A percentile compares a stretch with the other conserved stretches of the same genome.
These are phyloP conservation scores for Syrista parreyssii DNA, from an alignment of 2,888 invertebrate species.

Conservation along the genomic window DNA sequence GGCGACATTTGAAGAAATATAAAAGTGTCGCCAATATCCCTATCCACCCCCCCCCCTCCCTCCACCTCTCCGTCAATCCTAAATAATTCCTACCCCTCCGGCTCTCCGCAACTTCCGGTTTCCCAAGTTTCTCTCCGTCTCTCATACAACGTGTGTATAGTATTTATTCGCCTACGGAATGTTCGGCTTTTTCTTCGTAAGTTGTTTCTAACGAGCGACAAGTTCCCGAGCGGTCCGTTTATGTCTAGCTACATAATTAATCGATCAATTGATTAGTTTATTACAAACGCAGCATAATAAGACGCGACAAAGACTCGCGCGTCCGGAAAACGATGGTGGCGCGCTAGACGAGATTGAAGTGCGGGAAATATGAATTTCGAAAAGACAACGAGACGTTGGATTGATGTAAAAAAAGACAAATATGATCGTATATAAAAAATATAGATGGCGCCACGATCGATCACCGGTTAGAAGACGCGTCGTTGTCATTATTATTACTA, in stretches of 20 bases:
- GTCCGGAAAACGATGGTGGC: not conserved
- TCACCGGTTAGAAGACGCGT: constrained; percentile 8
- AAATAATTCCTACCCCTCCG: constrained; percentile 11
- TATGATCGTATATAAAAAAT: not conserved
- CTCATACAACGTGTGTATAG: constrained; percentile 45
- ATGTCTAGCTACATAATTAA: constrained; percentile 14
- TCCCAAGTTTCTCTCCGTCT: constrained; percentile 21
- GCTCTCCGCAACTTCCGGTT: constrained; percentile 18
- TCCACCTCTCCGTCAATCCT: not conserved
- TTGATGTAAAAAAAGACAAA: too few species aligned
- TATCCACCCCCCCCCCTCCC: not conserved
- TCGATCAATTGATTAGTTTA: not conserved
- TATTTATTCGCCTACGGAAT: constrained; percentile 56
- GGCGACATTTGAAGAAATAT: constrained; percentile 12
- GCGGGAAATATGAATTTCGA: not conserved
- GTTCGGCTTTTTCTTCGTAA: constrained; percentile 41
- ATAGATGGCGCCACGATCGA: constrained; percentile 14
- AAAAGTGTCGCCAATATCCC: not conserved
- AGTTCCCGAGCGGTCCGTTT: constrained; percentile 11
- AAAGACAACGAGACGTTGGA: not conserved
- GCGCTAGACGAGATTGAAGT: not conserved
- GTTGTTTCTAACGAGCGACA: constrained; percentile 42
- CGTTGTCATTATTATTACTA: constrained; percentile 19
- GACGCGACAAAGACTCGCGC: not conserved
- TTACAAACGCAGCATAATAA: not conserved